Conservation (phyloP, 1,140 invertebrate genomes). For the Lordiphosa clarofinis region DNA sequence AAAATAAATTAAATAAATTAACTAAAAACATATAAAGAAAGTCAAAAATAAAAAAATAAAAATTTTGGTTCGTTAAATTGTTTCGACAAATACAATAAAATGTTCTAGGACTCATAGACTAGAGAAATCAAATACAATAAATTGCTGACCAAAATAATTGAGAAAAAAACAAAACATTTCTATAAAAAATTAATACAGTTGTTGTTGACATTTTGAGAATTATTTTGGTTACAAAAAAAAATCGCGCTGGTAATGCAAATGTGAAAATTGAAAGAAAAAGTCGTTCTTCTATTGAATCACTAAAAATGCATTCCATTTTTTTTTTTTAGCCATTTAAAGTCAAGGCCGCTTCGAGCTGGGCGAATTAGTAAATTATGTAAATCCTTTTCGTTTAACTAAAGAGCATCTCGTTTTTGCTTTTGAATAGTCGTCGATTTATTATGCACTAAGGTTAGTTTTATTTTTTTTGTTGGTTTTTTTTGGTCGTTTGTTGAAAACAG, state of each 20-base stretch:
- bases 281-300: slow-evolving; percentile 50
- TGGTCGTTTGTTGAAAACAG: slow-evolving; percentile 43
- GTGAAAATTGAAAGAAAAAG: slow-evolving; percentile 27
- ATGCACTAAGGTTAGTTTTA: slow-evolving; percentile 43
- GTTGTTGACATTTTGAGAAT: slow-evolving; percentile 44
- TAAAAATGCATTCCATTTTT: slow-evolving; percentile 63
- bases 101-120: slow-evolving; percentile 42
- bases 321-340: slow-evolving; percentile 13
- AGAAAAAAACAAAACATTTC: slow-evolving; percentile 31
- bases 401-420: slow-evolving; percentile 30
- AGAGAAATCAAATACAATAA: slow-evolving; percentile 41
- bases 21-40: slow-evolving; percentile 62
- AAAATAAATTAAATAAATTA: slow-evolving; percentile 74
- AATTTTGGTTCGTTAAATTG: slow-evolving; percentile 44
- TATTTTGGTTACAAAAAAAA: background rate
- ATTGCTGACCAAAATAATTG: slow-evolving; percentile 29
- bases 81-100: slow-evolving; percentile 20
- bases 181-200: slow-evolving; percentile 43
- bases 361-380: slow-evolving; percentile 46
- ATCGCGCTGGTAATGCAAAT: slow-evolving; percentile 1
- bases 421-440: slow-evolving; percentile 30
- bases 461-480: slow-evolving; percentile 33
- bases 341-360: slow-evolving; percentile 46
- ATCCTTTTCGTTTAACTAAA: slow-evolving; percentile 40
- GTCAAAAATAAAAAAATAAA: slow-evolving; percentile 30